These are phyloP conservation scores for Karalla daura DNA, from an alignment of 2,797 vertebrate species.

Conservation along the genomic window DNA sequence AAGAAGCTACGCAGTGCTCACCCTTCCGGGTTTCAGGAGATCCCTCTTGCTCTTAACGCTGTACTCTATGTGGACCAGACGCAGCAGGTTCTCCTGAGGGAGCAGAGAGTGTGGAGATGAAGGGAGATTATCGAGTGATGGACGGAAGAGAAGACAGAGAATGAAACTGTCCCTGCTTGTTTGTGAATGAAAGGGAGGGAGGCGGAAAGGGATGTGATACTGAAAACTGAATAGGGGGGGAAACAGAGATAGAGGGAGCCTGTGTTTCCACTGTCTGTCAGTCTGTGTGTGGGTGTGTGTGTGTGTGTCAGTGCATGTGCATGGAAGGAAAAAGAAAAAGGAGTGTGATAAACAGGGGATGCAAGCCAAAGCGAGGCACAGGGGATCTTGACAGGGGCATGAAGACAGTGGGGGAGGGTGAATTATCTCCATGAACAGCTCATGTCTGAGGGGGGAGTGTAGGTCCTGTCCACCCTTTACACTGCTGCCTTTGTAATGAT, in stretches of 20 bases:
- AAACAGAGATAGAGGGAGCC: conserved; percentile 60
- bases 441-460: conserved; percentile 36
- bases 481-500: conserved; percentile 77
- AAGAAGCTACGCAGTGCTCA: conserved; percentile 78
- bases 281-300: conserved; percentile 35
- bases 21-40: conserved; percentile 94
- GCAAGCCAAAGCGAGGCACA: conserved; percentile 37
- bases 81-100: conserved; percentile 93
- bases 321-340: conserved; percentile 19
- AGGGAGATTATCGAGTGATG: conserved; percentile 45
- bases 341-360: conserved; percentile 52
- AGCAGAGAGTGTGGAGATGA: conserved; percentile 34
- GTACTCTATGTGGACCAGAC: conserved; percentile 95
- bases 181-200: conserved; percentile 67
- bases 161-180: conserved; percentile 65
- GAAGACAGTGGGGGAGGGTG: conserved; percentile 27
- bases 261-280: conserved; percentile 67
- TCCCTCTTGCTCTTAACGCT: conserved; percentile 90
- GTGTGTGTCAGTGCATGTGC: conserved; percentile 37
- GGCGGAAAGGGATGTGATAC: conserved; percentile 66
- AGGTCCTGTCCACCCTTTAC: conserved; percentile 57
- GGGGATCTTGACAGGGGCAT: conserved; percentile 40
- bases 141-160: conserved; percentile 46
- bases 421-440: conserved; percentile 50
- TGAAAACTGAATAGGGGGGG: conserved; percentile 57